Evolutionary conservation across 2,888 invertebrate genomes (phyloP), one percentile per base, ranked within the genome.

Genomic region (Thecocarcelia acutangulata): DNA sequence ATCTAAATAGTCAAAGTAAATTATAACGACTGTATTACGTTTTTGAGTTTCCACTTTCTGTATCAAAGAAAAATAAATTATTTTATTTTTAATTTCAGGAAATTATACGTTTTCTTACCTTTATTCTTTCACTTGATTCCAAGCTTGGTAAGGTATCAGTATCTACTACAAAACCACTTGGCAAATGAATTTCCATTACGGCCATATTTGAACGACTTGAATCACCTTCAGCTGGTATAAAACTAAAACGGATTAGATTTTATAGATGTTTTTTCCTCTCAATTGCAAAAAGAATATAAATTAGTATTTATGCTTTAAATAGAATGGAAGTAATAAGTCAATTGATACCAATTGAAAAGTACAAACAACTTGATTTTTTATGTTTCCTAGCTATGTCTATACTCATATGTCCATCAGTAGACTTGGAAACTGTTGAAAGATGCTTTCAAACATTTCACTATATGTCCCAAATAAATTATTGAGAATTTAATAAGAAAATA

Each of bases 121-220:
- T 90, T 73, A 91, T 90, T 46, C 90, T 89, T 86, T 93, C 93
- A 86, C 92, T 93, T 33, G 90, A 89, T 80, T 90, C 90, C 52
- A 94, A 88, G 70, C 94, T 94, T 2, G 97, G 96, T 61, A 97
- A 90, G 0, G 95, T 95, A 87, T 94, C 94, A 85, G 94, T 92
- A 86, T 97, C 97, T 0, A 97, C 96, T 1, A 95, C 93, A 90
- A 96, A 98, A 19, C 98, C 98, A 12, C 97, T 97, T 0, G 98
- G 97, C 79, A 98, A 92, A 84, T 94, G 94, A 0, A 98, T 95
- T 87, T 97, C 97, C 93, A 98, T 95, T 0, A 98, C 94, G 6
- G 97, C 96, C 94, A 98, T 95, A 85, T 98, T 98, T 84, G 91
- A 91, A 40, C 88, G 87, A 75, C 94, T 94, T 33, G 87, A 84